Percentiles rank a stretch among this genome's conserved stretches.
phyloP scores from a whole-genome alignment of 1,140 invertebrate genomes.

The Plutomurus gul region DNA sequence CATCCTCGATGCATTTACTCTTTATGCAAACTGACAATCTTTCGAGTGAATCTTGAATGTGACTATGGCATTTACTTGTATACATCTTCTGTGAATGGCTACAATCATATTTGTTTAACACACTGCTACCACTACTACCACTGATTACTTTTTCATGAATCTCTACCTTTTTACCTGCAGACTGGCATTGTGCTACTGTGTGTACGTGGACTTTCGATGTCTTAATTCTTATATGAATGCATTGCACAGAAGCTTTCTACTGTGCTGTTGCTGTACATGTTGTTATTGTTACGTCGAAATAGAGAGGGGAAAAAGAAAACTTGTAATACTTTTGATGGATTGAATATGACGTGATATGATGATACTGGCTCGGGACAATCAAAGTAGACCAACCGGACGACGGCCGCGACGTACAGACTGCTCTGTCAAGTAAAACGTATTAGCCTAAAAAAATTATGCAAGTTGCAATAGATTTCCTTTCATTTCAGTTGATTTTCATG shows the following conservation, averaged over 20 bases:
- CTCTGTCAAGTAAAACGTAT: no score
- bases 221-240: constrained; percentile 11
- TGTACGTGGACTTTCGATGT: background rate
- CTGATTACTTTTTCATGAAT: constrained; percentile 21
- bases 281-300: background rate
- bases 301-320: constrained; percentile 1
- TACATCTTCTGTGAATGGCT: background rate
- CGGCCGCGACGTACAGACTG: no score
- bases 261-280: background rate
- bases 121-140: no score
- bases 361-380: constrained; percentile 2
- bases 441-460: background rate
- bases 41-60: no score
- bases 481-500: constrained; percentile 12
- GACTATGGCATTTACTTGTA: no score
- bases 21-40: no score
- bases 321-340: constrained; percentile 13
- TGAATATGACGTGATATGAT: constrained; percentile 10
- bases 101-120: constrained; percentile 5
- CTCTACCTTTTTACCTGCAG: background rate
- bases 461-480: constrained; percentile 17
- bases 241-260: constrained; percentile 8
- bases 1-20: no score
- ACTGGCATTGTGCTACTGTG: background rate
- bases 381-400: background rate